A percentile compares a stretch with the other conserved stretches of the same genome.
phyloP scores from a whole-genome alignment of 2,797 vertebrate species.

The Moxostoma hubbsi region DNA sequence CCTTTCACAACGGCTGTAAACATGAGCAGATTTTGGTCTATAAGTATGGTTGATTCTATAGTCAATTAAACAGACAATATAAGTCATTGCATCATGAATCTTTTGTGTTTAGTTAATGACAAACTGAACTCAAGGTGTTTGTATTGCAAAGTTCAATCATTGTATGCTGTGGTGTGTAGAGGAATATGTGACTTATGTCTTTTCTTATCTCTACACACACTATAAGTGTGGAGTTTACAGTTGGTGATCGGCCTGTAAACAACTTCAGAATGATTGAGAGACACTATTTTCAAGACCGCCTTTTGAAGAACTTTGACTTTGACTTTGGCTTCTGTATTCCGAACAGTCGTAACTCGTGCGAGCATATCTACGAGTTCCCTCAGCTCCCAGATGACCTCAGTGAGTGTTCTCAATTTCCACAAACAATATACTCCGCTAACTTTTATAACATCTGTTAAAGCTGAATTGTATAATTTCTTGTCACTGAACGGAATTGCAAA shows the following conservation, averaged over 20 bases:
- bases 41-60: background rate
- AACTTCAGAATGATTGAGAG: slow-evolving; percentile 98
- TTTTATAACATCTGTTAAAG: too few species aligned
- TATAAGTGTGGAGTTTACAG: slow-evolving; percentile 95
- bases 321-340: slow-evolving; percentile 99
- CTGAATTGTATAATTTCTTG: too few species aligned
- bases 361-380: slow-evolving; percentile 98
- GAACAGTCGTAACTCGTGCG: slow-evolving; percentile 96
- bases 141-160: background rate
- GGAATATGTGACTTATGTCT: background rate
- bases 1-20: slow-evolving; percentile 12
- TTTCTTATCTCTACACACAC: slow-evolving; percentile 15
- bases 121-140: background rate
- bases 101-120: background rate
- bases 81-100: background rate
- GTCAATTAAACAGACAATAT: background rate
- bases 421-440: background rate
- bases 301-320: slow-evolving; percentile 98
- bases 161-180: background rate
- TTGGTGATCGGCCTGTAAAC: slow-evolving; percentile 92
- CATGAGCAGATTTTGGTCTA: background rate
- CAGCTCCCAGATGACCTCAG: slow-evolving; percentile 95
- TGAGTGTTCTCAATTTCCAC: slow-evolving; percentile 68
- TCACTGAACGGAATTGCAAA: too few species aligned
- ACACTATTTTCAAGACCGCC: slow-evolving; percentile 94